These are phyloP conservation scores for Drosophila orena DNA, from an alignment of 1,140 invertebrate genomes.

Conservation along the genomic window DNA sequence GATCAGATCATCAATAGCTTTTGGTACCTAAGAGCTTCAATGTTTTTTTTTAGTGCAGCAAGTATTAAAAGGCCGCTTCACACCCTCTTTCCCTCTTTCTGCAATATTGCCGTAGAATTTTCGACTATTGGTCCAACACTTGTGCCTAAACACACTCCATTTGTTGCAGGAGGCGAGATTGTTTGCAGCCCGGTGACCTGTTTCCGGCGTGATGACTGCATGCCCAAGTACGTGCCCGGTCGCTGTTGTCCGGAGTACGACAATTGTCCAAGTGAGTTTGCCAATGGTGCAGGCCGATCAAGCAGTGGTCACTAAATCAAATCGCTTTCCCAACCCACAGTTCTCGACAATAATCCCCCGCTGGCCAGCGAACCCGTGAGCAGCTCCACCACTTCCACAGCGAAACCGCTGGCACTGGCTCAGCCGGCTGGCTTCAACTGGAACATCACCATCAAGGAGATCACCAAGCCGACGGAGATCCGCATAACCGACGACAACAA, in stretches of 20 bases:
- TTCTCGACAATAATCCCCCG: slow-evolving; percentile 70
- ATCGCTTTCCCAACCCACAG: slow-evolving; percentile 17
- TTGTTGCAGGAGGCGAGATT: slow-evolving; percentile 87
- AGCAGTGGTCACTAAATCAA: slow-evolving; percentile 1
- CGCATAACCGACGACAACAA: slow-evolving; percentile 83
- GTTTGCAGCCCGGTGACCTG: slow-evolving; percentile 91
- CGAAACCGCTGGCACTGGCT: slow-evolving; percentile 40
- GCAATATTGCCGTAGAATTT: background rate
- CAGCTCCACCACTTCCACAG: slow-evolving; percentile 32
- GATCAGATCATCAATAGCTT: no score
- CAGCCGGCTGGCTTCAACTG: slow-evolving; percentile 67
- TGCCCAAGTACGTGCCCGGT: slow-evolving; percentile 88
- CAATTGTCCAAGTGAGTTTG: slow-evolving; percentile 89
- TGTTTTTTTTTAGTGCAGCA: background rate
- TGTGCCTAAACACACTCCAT: slow-evolving; percentile 15
- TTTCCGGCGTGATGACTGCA: slow-evolving; percentile 90
- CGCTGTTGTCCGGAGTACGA: slow-evolving; percentile 92
- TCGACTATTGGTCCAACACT: background rate
- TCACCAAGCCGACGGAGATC: slow-evolving; percentile 83
- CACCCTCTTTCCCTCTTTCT: slow-evolving; percentile 8
- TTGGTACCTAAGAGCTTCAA: background rate
- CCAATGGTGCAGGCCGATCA: background rate
- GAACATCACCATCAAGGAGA: slow-evolving; percentile 84
- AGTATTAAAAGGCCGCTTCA: background rate
- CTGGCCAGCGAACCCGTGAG: slow-evolving; percentile 40